These are phyloP conservation scores for Danaus plexippus DNA, from an alignment of 1,140 invertebrate genomes.

Conservation along the genomic window DNA sequence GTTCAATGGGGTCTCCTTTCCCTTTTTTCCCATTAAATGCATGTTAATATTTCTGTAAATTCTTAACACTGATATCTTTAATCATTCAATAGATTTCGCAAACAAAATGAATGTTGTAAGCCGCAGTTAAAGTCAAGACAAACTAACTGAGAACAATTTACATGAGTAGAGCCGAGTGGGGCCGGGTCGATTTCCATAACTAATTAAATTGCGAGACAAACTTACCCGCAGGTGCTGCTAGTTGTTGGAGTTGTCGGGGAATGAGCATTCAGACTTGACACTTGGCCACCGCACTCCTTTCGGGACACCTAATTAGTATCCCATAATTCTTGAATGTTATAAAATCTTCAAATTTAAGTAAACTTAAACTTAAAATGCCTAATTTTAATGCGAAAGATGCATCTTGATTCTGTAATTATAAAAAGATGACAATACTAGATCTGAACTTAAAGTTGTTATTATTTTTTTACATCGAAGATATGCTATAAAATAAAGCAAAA, in stretches of 20 bases:
- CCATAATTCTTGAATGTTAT: too few species aligned
- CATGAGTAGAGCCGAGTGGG: slow-evolving; percentile 25
- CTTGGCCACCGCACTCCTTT: not conserved
- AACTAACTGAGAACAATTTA: slow-evolving; percentile 47
- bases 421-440: too few species aligned
- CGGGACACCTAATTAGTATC: not conserved
- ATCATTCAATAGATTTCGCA: not conserved
- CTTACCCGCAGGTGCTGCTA: slow-evolving; percentile 35
- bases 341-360: too few species aligned
- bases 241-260: slow-evolving; percentile 15
- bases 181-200: slow-evolving; percentile 40
- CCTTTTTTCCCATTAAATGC: not conserved
- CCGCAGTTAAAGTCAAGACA: slow-evolving; percentile 16
- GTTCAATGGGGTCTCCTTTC: too few species aligned
- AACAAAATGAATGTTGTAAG: slow-evolving; percentile 4
- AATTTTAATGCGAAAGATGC: too few species aligned
- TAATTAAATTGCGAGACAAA: slow-evolving; percentile 49
- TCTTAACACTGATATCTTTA: not conserved
- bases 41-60: not conserved
- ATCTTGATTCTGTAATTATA: too few species aligned
- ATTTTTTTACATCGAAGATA: too few species aligned
- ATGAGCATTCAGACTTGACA: slow-evolving; percentile 5
- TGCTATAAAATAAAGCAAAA: too few species aligned
- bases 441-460: too few species aligned
- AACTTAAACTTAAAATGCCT: too few species aligned